Percentiles rank a stretch among this genome's conserved stretches.
These are phyloP conservation scores for Saturnia pavonia DNA, from an alignment of 2,888 invertebrate species.

Conservation along the genomic window DNA sequence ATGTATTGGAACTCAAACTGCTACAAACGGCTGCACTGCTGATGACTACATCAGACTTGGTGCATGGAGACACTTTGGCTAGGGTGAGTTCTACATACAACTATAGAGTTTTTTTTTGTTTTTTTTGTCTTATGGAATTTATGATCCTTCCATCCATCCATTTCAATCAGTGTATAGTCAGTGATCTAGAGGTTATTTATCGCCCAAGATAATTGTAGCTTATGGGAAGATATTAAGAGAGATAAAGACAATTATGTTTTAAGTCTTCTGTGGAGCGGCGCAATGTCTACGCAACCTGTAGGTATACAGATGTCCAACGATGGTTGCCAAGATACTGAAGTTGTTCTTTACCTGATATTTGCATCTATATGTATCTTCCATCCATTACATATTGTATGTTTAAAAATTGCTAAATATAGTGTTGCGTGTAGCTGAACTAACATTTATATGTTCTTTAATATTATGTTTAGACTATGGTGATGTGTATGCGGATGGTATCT, in stretches of 20 bases:
- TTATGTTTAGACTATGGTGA: slow-evolving; percentile 89
- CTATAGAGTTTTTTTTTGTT: not conserved
- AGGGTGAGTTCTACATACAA: slow-evolving; percentile 83
- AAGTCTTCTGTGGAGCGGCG: no score
- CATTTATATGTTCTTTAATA: not conserved
- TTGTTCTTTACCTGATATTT: no score
- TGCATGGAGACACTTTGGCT: slow-evolving; percentile 96
- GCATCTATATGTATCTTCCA: no score
- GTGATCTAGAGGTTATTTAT: not conserved
- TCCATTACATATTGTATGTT: no score
- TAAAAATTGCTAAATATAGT: no score
- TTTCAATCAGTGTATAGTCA: not conserved
- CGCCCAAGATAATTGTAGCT: no score
- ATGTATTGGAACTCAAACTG: slow-evolving; percentile 96
- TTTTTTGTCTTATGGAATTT: not conserved
- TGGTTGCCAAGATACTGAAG: no score
- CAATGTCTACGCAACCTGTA: no score
- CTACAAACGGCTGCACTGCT: slow-evolving; percentile 97
- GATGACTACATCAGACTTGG: slow-evolving; percentile 96
- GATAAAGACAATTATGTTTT: no score
- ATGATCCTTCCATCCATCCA: not conserved
- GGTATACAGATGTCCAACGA: no score
- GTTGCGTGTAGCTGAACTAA: no score
- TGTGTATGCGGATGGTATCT: slow-evolving; percentile 98
- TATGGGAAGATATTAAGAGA: no score